phyloP scores from a whole-genome alignment of 1,140 invertebrate genomes.

The Babylonia areolata region DNA sequence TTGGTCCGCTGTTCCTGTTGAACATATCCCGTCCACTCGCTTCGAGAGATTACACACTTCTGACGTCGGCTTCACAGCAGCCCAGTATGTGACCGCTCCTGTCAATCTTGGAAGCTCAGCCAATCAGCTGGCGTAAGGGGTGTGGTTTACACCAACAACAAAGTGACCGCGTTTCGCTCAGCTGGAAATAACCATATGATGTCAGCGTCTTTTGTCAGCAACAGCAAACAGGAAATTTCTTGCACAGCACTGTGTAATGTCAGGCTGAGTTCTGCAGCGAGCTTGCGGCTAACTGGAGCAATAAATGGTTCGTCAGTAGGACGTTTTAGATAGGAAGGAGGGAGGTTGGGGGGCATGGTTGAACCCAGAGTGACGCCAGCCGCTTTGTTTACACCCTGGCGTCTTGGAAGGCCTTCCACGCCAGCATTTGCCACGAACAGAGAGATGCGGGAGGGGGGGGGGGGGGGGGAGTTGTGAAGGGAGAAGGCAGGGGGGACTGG shows the following conservation, averaged over 20 bases:
- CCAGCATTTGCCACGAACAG: no score
- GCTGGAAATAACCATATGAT: not conserved
- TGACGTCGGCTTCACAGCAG: constrained; percentile 18
- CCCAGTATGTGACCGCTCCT: not conserved
- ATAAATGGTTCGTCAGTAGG: not conserved
- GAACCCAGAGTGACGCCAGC: no score
- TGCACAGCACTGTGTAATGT: not conserved
- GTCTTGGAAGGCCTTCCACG: no score
- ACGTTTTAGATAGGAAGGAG: not conserved
- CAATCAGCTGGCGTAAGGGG: not conserved
- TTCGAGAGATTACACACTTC: not conserved
- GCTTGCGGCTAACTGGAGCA: not conserved
- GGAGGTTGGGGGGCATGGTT: no score
- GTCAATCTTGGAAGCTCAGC: constrained; percentile 19
- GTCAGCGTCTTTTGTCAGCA: constrained; percentile 13
- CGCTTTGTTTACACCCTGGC: no score
- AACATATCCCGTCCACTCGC: not conserved
- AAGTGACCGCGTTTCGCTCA: not conserved
- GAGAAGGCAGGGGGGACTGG: no score
- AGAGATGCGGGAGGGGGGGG: no score
- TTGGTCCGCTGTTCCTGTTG: not conserved
- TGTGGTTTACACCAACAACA: constrained; percentile 27
- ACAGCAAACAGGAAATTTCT: not conserved
- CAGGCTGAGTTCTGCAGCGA: not conserved
- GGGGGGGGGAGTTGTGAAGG: no score